These are phyloP conservation scores for Nansenia antarctica DNA, from an alignment of 2,113 vertebrate genomes.

Conservation along the genomic window DNA sequence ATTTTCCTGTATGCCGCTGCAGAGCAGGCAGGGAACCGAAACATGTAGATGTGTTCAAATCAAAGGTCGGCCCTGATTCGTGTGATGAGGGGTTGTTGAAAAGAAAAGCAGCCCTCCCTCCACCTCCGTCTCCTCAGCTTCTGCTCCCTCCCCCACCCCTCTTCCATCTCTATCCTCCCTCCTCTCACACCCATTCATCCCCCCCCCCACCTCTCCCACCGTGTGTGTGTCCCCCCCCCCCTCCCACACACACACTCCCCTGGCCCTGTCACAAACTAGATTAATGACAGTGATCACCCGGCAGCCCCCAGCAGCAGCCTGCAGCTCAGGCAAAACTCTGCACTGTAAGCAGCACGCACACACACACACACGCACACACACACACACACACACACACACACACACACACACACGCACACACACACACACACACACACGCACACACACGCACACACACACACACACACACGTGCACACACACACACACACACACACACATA, in stretches of 20 bases:
- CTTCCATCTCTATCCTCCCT: conserved; percentile 20
- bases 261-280: conserved; percentile 73
- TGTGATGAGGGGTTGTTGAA: conserved; percentile 15
- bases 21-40: conserved; percentile 13
- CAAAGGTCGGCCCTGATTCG: conserved; percentile 26
- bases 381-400: conserved; percentile 19
- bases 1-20: conserved; percentile 25
- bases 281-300: conserved; percentile 80
- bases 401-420: conserved; percentile 39
- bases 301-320: conserved; percentile 70
- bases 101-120: conserved; percentile 30
- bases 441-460: conserved; percentile 22
- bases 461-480: not conserved
- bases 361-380: conserved; percentile 25
- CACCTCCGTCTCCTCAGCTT: conserved; percentile 8
- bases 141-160: not conserved
- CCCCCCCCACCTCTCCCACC: conserved; percentile 18
- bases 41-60: conserved; percentile 30
- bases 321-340: conserved; percentile 63
- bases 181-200: conserved; percentile 23
- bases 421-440: conserved; percentile 47
- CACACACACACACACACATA: not conserved
- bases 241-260: conserved; percentile 23
- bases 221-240: not conserved
- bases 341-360: conserved; percentile 46